phyloP scores from a whole-genome alignment of 1,140 invertebrate species.

The Rhagoletis pomonella region DNA sequence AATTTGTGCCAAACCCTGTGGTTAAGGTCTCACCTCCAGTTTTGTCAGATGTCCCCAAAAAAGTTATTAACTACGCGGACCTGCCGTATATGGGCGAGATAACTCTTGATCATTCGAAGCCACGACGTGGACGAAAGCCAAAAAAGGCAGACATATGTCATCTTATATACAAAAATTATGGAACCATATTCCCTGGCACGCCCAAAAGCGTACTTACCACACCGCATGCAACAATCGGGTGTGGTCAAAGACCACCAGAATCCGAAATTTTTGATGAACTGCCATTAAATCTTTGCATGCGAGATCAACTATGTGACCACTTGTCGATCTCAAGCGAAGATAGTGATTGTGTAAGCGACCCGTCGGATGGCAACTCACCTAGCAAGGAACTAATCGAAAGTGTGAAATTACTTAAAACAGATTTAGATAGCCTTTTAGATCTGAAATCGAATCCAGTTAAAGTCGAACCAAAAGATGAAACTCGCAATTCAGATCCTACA shows the following conservation, averaged over 20 bases:
- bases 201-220: not conserved
- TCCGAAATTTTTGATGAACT: constrained; percentile 75
- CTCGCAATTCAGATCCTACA: not conserved
- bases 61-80: constrained; percentile 84
- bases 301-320: constrained; percentile 75
- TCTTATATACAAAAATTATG: constrained; percentile 93
- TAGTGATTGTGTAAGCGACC: constrained; percentile 55
- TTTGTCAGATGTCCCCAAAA: not conserved
- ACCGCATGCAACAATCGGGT: not conserved
- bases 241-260: constrained; percentile 60
- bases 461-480: not conserved
- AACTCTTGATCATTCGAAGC: constrained; percentile 89
- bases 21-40: not conserved
- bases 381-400: not conserved
- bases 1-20: not conserved
- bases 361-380: constrained; percentile 53
- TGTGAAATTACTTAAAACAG: not conserved
- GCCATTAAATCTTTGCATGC: constrained; percentile 88
- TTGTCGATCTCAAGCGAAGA: constrained; percentile 70
- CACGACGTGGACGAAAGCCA: constrained; percentile 87
- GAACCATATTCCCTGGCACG: constrained; percentile 82
- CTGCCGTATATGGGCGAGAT: constrained; percentile 93
- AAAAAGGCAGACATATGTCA: constrained; percentile 94
- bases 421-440: not conserved
- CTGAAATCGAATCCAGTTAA: not conserved